These are phyloP conservation scores for Myotis pilosus DNA, from an alignment of 2,797 vertebrate species.

Conservation along the genomic window DNA sequence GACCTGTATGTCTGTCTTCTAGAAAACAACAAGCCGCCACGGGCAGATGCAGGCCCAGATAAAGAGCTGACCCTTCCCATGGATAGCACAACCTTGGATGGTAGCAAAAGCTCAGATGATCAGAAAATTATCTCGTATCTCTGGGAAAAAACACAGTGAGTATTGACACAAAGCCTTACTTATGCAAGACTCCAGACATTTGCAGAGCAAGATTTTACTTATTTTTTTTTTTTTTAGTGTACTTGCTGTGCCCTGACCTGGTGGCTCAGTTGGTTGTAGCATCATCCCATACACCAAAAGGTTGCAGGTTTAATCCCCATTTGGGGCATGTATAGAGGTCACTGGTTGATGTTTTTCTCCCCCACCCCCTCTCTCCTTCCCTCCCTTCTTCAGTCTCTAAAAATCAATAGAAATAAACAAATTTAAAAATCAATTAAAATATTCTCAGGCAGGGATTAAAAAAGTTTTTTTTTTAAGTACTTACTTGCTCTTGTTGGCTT, in stretches of 20 bases:
- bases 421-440: not conserved
- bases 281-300: not conserved
- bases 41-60: slow-evolving; percentile 95
- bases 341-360: not conserved
- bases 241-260: not conserved
- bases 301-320: not conserved
- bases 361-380: not conserved
- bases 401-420: not conserved
- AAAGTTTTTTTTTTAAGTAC: not conserved
- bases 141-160: slow-evolving; percentile 93
- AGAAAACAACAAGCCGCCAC: slow-evolving; percentile 98
- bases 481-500: not conserved
- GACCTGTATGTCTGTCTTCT: slow-evolving; percentile 62
- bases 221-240: slow-evolving; percentile 1
- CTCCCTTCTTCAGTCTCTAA: not conserved
- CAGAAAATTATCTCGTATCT: slow-evolving; percentile 93
- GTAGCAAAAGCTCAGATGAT: slow-evolving; percentile 95
- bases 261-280: not conserved
- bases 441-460: not conserved
- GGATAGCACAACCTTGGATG: slow-evolving; percentile 94
- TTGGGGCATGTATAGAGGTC: not conserved
- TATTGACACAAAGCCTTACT: not conserved
- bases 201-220: not conserved
- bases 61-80: slow-evolving; percentile 97
- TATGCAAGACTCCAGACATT: not conserved